Conservation (phyloP, 2,888 invertebrate genomes). For the Scotopteryx bipunctaria region DNA sequence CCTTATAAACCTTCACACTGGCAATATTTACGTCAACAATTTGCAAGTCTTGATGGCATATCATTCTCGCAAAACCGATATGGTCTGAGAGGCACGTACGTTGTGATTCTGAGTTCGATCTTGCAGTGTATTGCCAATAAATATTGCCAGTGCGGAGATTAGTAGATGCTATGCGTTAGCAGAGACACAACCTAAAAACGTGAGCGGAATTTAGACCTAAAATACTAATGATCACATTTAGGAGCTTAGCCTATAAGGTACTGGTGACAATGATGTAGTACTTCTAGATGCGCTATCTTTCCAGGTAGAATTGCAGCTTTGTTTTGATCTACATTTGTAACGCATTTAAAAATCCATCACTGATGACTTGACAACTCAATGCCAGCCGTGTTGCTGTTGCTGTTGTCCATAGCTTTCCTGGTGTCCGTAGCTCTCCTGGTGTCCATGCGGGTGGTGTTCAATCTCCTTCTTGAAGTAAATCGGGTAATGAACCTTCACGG, state of each 20-base stretch:
- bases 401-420: constrained; percentile 37
- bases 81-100: background rate
- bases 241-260: constrained; percentile 80
- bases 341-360: constrained; percentile 6
- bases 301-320: too few relatives aligned
- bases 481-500: constrained; percentile 89
- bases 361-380: constrained; percentile 54
- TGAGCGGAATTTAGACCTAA: constrained; percentile 65
- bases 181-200: constrained; percentile 56
- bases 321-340: constrained; percentile 1
- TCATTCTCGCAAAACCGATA: background rate
- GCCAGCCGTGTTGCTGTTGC: constrained; percentile 66
- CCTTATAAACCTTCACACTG: constrained; percentile 2
- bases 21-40: constrained; percentile 10
- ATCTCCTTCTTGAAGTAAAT: constrained; percentile 84
- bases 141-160: constrained; percentile 4
- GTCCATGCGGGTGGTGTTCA: constrained; percentile 62
- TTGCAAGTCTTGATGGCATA: too few relatives aligned
- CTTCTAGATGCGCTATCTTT: constrained; percentile 27
- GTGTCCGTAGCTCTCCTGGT: constrained; percentile 57
- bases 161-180: constrained; percentile 26
- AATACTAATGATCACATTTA: constrained; percentile 82
- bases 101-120: background rate
- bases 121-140: constrained; percentile 1
- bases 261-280: constrained; percentile 55